phyloP scores from a whole-genome alignment of 2,113 vertebrate species.

The Delphinapterus leucas region DNA sequence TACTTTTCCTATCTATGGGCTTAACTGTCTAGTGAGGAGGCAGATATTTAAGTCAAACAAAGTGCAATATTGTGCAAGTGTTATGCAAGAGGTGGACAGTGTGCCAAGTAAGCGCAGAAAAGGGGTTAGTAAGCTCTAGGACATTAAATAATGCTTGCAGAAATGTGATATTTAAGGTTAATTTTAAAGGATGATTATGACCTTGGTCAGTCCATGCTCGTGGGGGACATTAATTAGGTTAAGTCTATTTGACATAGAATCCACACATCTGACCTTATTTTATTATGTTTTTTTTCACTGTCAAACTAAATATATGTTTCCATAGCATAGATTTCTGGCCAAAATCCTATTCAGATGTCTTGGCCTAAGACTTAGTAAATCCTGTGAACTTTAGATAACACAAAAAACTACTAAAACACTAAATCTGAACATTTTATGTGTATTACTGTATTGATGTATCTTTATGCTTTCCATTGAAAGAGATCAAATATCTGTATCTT shows the following conservation, averaged over 20 bases:
- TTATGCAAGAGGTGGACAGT: not conserved
- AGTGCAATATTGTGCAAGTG: not conserved
- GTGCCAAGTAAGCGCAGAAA: not conserved
- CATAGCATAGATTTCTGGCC: not conserved
- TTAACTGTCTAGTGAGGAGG: not conserved
- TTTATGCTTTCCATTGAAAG: not conserved
- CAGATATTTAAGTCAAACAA: not conserved
- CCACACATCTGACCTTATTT: not conserved
- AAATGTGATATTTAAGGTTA: not conserved
- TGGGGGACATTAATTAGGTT: not conserved
- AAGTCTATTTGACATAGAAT: not conserved
- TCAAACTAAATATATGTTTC: constrained; percentile 7
- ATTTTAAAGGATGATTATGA: not conserved
- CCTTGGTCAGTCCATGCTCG: not conserved
- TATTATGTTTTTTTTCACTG: not conserved
- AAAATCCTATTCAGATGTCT: not conserved
- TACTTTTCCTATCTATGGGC: not conserved
- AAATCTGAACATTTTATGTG: not conserved
- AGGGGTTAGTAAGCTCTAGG: not conserved
- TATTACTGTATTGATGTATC: not conserved
- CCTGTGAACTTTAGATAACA: not conserved
- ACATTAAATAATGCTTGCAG: not conserved
- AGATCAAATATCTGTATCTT: not conserved
- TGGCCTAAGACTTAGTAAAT: not conserved
- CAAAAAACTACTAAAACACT: not conserved